Base-by-base conservation (phyloP, 2,888 invertebrate genomes). In the Drosophila nigricruria region DNA sequence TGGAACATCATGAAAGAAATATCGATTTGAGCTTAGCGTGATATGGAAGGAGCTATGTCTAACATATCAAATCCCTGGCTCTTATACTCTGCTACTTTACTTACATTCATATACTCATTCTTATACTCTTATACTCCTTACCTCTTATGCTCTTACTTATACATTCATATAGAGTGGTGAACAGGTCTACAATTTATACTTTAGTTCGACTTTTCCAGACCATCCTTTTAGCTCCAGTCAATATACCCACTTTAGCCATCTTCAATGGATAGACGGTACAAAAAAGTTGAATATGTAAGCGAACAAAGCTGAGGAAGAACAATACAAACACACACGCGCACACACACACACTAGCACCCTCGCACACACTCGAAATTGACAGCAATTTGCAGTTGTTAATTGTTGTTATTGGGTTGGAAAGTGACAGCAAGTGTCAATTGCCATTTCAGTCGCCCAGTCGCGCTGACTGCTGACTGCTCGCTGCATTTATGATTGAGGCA, bases 321-420 rank as follows among this genome's bases (percentile, higher is more conserved):
- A 75, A 58, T 70, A 42, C 42, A 30, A 56, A 16, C 30, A 25
- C 47, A 25, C 45, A 34, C 47, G 38, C 23, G 30, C 58, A 63
- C 68, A 61, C 47, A 40, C 54, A 42, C 52, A 20, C 34, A n/a
- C 27, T 14, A 56, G 27, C 42, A 42, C 27, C 30, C 14, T 16
- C 38, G 62, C 61, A 43, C 66, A 69, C 56, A 64, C 64, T 42
- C 59, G 70, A 69, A 85, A 76, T 79, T 85, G 82, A 82, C 70
- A 67, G 61, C 86, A 81, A 82, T 82, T 81, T 79, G 64, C 70
- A 58, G 64, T 59, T 65, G 40, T 78, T 77, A 78, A 77, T 73
- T 77, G 64, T 73, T 77, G 64, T 65, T 77, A 62, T 77, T 54
- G 49, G 61, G 50, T 56, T 38, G 45, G 49, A 42, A 63, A 70